Percentiles rank a stretch among this genome's conserved stretches.
Evolutionary conservation across 1,140 invertebrate species (phyloP).

Genomic region (Aphidius gifuensis): DNA sequence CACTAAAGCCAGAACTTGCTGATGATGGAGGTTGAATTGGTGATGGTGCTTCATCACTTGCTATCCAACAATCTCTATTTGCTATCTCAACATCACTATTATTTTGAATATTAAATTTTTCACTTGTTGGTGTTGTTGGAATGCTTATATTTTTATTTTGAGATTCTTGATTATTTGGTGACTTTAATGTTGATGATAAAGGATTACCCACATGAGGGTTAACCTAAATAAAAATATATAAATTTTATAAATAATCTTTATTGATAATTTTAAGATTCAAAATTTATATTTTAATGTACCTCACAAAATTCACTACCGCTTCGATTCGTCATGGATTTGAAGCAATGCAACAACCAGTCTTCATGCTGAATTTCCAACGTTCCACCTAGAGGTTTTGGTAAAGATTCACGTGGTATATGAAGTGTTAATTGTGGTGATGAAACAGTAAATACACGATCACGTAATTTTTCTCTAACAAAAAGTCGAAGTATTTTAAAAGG

Average conservation of each 20-base stretch:
- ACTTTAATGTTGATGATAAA: conserved; percentile 44
- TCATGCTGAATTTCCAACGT: conserved; percentile 81
- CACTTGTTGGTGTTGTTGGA: conserved; percentile 47
- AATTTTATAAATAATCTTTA: neutral
- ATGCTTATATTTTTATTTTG: conserved; percentile 40
- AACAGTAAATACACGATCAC: conserved; percentile 93
- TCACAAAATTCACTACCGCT: conserved; percentile 51
- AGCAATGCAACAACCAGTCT: conserved; percentile 78
- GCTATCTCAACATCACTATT: conserved; percentile 47
- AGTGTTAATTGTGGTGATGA: conserved; percentile 77
- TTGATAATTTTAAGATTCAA: neutral
- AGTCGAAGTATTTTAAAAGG: conserved; percentile 94
- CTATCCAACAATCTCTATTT: conserved; percentile 49
- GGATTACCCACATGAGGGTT: conserved; percentile 48
- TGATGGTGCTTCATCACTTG: conserved; percentile 56
- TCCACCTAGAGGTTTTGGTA: conserved; percentile 85
- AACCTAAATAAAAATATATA: conserved; percentile 33
- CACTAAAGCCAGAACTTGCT: conserved; percentile 80
- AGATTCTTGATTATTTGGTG: conserved; percentile 36
- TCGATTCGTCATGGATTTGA: conserved; percentile 66
- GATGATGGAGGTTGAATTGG: conserved; percentile 70
- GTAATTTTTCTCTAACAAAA: conserved; percentile 92
- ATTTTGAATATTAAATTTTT: conserved; percentile 46
- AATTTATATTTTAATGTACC: conserved; percentile 31
- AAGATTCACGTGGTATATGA: conserved; percentile 77